A percentile compares a stretch with the other conserved stretches of the same genome.
These are phyloP conservation scores for Phycodurus eques DNA, from an alignment of 2,113 vertebrate genomes.

Conservation along the genomic window DNA sequence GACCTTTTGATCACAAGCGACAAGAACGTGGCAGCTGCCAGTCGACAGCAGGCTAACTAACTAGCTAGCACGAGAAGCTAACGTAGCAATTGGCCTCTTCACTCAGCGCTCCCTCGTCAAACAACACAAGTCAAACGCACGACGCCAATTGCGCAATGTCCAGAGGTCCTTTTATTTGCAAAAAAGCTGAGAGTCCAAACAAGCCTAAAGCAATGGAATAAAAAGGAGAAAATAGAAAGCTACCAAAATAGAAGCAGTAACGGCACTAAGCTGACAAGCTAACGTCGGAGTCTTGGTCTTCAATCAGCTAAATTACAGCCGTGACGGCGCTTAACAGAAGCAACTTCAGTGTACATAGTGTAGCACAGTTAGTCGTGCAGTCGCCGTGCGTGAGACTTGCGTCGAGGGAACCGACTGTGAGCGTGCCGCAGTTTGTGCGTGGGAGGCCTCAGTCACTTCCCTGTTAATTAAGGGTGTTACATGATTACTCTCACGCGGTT, in stretches of 20 bases:
- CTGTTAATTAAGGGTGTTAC: conserved; percentile 69
- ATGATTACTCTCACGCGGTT: conserved; percentile 51
- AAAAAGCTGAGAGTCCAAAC: no score
- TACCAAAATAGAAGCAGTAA: not conserved
- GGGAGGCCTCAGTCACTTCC: conserved; percentile 62
- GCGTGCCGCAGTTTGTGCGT: conserved; percentile 64
- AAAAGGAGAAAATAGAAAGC: not conserved
- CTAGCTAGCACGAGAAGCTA: no score
- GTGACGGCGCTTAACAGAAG: not conserved
- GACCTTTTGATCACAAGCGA: no score
- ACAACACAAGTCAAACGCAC: not conserved
- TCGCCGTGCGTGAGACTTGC: not conserved
- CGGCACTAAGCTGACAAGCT: not conserved
- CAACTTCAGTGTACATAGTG: not conserved
- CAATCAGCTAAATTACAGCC: not conserved
- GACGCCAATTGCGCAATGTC: no score
- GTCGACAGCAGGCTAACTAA: no score
- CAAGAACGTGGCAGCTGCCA: no score
- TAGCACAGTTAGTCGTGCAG: not conserved
- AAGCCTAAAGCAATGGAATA: not conserved
- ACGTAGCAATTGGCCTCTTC: no score
- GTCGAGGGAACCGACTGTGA: conserved; percentile 60
- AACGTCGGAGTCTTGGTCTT: not conserved
- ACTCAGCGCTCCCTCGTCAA: not conserved
- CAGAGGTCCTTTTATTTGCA: no score